A percentile compares a stretch with the other conserved stretches of the same genome.
Evolutionary conservation across 2,888 invertebrate species (phyloP).

Genomic region (Acanthopleura granulata): DNA sequence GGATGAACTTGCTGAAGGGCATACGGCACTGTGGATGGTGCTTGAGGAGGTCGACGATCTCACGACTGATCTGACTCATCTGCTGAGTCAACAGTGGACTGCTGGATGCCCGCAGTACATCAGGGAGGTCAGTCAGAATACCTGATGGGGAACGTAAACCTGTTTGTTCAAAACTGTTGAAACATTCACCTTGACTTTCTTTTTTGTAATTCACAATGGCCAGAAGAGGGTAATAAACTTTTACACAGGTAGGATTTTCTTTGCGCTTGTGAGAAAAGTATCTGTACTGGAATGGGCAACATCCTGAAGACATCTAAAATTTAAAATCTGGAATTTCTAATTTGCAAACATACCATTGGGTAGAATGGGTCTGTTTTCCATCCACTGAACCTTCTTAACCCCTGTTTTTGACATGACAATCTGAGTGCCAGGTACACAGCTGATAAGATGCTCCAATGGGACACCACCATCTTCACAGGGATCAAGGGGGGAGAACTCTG

Average conservation of each 20-base stretch:
- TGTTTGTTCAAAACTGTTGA: too few species aligned
- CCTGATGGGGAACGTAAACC: too few species aligned
- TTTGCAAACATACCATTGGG: slow-evolving; percentile 40
- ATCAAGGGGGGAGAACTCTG: slow-evolving; percentile 77
- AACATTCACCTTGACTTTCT: too few species aligned
- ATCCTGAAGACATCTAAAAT: too few species aligned
- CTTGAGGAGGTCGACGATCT: slow-evolving; percentile 88
- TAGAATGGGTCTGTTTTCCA: slow-evolving; percentile 61
- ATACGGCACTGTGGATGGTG: slow-evolving; percentile 88
- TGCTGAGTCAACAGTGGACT: slow-evolving; percentile 71
- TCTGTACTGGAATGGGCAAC: too few species aligned
- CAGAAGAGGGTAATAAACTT: too few species aligned
- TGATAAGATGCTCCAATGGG: slow-evolving; percentile 89
- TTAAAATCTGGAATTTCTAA: not conserved
- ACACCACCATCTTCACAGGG: slow-evolving; percentile 76
- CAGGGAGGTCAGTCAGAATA: not conserved
- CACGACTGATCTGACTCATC: slow-evolving; percentile 85
- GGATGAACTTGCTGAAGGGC: slow-evolving; percentile 92
- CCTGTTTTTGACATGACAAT: slow-evolving; percentile 72
- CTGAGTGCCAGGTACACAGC: slow-evolving; percentile 83
- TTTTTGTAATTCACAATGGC: too few species aligned
- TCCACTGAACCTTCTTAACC: slow-evolving; percentile 74
- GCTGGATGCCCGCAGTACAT: slow-evolving; percentile 31
- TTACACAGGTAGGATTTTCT: too few species aligned
- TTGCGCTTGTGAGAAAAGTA: too few species aligned